A percentile compares a stretch with the other conserved stretches of the same genome.
Evolutionary conservation across 2,113 vertebrate species (phyloP).

Genomic region (Xiphorhynchus elegans): DNA sequence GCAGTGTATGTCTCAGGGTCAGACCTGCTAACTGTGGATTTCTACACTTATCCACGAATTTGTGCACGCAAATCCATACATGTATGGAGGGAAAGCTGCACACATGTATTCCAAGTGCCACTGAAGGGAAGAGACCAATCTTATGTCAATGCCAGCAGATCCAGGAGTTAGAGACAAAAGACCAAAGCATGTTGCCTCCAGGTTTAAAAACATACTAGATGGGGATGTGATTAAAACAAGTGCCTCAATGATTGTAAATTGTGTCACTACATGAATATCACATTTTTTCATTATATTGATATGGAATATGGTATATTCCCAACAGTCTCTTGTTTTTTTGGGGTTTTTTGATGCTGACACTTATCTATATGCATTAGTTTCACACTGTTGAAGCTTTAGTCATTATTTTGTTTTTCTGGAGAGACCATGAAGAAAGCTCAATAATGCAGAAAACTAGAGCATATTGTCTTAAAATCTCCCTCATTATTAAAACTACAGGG

Average conservation of each 20-base stretch:
- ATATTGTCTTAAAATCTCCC: conserved; percentile 25
- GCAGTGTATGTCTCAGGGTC: neutral
- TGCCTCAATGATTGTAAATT: neutral
- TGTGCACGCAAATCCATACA: neutral
- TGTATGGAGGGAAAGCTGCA: neutral
- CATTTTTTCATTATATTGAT: neutral
- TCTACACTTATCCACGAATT: neutral
- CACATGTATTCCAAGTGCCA: rapidly evolving
- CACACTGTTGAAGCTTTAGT: neutral
- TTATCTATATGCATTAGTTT: neutral
- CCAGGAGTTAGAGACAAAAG: neutral
- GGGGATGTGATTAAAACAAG: neutral
- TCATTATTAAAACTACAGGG: conserved; percentile 59
- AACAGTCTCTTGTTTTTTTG: neutral
- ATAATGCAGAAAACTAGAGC: conserved; percentile 13
- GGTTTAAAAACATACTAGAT: neutral
- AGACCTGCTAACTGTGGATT: neutral
- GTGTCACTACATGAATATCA: neutral
- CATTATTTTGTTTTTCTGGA: neutral
- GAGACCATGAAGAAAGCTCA: conserved; percentile 11
- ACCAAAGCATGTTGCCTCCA: neutral
- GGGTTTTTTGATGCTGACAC: neutral
- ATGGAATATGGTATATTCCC: neutral
- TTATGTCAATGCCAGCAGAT: neutral
- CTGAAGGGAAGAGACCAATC: neutral